These are phyloP conservation scores for Chouioia cunea DNA, from an alignment of 2,888 invertebrate species.

Conservation along the genomic window DNA sequence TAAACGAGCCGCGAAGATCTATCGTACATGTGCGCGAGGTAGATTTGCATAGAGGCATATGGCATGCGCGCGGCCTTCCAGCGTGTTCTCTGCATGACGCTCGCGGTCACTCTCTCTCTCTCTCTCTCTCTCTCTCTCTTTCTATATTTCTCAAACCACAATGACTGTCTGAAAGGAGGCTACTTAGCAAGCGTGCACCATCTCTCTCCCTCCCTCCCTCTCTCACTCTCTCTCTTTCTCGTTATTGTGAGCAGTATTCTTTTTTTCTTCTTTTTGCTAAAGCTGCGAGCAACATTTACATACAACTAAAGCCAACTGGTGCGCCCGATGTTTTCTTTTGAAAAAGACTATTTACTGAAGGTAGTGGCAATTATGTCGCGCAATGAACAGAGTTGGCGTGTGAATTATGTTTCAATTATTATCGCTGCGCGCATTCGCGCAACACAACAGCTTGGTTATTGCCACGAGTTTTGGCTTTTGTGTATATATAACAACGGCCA, in stretches of 20 bases:
- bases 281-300: conserved; percentile 32
- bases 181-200: neutral
- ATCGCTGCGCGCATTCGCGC: neutral
- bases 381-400: conserved; percentile 13
- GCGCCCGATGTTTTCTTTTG: conserved; percentile 40
- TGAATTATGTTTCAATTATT: neutral
- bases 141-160: conserved; percentile 50
- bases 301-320: conserved; percentile 41
- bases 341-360: conserved; percentile 26
- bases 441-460: no score
- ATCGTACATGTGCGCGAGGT: no score
- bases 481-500: neutral
- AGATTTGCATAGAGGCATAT: conserved; percentile 48
- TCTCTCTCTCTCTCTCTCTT: neutral
- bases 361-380: conserved; percentile 21
- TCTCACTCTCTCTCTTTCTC: neutral
- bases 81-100: conserved; percentile 1
- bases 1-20: conserved; percentile 19
- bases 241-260: no score
- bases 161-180: conserved; percentile 53
- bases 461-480: no score
- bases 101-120: neutral
- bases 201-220: conserved; percentile 8
- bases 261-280: neutral
- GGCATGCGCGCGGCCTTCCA: conserved; percentile 40